Evolutionary conservation across 2,113 vertebrate species (phyloP).

Genomic region (Lepus europaeus): DNA sequence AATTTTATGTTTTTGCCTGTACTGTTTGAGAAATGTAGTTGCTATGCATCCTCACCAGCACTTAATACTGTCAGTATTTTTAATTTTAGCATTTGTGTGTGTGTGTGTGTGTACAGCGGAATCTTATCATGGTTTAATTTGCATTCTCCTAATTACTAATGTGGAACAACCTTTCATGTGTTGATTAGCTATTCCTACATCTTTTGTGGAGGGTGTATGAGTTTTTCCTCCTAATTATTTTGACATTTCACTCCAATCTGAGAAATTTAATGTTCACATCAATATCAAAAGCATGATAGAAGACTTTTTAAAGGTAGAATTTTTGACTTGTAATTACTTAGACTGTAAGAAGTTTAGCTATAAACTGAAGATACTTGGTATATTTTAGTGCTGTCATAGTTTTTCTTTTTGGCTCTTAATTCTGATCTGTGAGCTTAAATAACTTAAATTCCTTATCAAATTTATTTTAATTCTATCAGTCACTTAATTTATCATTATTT

Average conservation of each 20-base stretch:
- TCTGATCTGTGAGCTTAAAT: constrained; percentile 52
- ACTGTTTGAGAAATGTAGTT: neutral
- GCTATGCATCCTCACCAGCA: neutral
- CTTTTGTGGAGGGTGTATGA: neutral
- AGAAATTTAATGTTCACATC: neutral
- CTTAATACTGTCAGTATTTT: neutral
- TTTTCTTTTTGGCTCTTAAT: constrained; percentile 50
- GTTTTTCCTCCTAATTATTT: constrained; percentile 4
- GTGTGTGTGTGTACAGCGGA: neutral
- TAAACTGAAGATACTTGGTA: neutral
- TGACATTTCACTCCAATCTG: neutral
- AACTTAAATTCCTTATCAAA: constrained; percentile 30
- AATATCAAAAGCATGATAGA: constrained; percentile 26
- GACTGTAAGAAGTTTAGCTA: neutral
- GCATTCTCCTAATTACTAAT: neutral
- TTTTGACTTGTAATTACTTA: constrained; percentile 55
- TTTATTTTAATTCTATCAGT: constrained; percentile 7
- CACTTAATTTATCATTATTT: constrained; percentile 4
- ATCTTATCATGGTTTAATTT: constrained; percentile 17
- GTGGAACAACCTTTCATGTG: neutral
- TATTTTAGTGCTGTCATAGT: constrained; percentile 26
- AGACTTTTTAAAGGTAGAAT: neutral
- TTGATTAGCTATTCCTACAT: neutral
- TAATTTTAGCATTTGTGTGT: neutral
- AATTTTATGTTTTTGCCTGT: neutral